These are phyloP conservation scores for Lycia hirtaria DNA, from an alignment of 2,888 invertebrate species.

Conservation along the genomic window DNA sequence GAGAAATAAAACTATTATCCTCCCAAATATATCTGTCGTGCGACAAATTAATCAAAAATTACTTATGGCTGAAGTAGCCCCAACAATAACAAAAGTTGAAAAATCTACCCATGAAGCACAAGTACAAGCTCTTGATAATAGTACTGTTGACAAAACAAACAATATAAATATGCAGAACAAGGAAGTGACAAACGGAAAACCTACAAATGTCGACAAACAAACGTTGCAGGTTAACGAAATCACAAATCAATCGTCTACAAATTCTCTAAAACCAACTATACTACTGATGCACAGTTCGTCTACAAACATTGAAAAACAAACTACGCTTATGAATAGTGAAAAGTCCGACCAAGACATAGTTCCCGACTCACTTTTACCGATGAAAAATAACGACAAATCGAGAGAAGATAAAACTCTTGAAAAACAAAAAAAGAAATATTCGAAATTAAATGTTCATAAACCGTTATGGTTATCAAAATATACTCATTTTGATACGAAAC, in stretches of 20 bases:
- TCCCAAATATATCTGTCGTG: slow-evolving; percentile 66
- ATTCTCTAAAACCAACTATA: background rate
- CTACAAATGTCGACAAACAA: too few relatives aligned
- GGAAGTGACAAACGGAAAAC: background rate
- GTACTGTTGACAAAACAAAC: background rate
- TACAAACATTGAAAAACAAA: background rate
- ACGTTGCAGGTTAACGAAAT: too few relatives aligned
- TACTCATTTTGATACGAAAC: background rate
- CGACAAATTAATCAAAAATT: slow-evolving; percentile 67
- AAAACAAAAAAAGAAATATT: slow-evolving; percentile 11
- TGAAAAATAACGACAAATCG: slow-evolving; percentile 1
- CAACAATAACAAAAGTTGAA: slow-evolving; percentile 51
- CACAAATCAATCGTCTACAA: background rate
- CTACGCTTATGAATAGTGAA: background rate
- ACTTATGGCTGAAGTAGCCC: slow-evolving; percentile 68
- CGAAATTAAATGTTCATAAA: background rate
- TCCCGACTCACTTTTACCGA: background rate
- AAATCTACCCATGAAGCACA: background rate
- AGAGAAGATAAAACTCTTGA: slow-evolving; percentile 5
- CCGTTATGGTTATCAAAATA: slow-evolving; percentile 18
- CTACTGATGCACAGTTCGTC: too few relatives aligned
- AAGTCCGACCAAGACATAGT: background rate
- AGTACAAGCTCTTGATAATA: background rate
- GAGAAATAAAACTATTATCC: slow-evolving; percentile 63
- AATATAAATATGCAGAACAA: background rate